Percentiles rank a stretch among this genome's conserved stretches.
Evolutionary conservation across 2,113 vertebrate species (phyloP).

Genomic region (Centropristis striata): DNA sequence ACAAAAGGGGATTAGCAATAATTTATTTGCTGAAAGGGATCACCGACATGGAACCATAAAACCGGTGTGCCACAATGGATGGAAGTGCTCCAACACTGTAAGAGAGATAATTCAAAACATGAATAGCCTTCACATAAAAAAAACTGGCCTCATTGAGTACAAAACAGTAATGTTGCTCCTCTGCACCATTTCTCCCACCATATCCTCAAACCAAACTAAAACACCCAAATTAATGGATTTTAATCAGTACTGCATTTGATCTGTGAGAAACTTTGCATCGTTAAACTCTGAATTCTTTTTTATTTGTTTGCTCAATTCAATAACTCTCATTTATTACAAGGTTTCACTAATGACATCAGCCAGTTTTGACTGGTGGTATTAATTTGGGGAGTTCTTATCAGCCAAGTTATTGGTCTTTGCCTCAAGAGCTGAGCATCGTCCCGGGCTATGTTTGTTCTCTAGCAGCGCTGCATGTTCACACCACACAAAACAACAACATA

Average conservation of each 20-base stretch:
- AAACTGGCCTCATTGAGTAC: constrained; percentile 23
- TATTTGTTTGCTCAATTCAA: constrained; percentile 27
- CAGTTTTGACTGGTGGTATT: constrained; percentile 3
- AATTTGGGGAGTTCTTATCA: constrained; percentile 20
- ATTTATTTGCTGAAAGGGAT: constrained; percentile 28
- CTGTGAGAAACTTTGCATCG: constrained; percentile 34
- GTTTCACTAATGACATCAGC: constrained; percentile 18
- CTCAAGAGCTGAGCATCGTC: constrained; percentile 3
- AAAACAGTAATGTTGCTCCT: constrained; percentile 33
- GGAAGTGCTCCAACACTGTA: constrained; percentile 29
- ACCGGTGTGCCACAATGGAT: constrained; percentile 34
- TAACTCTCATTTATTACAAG: constrained; percentile 1
- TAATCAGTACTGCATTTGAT: constrained; percentile 49
- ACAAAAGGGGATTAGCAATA: constrained; percentile 1
- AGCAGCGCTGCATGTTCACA: neutral
- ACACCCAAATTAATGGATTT: constrained; percentile 37
- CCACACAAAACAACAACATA: neutral
- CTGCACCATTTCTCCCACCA: constrained; percentile 8
- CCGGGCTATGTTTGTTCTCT: neutral
- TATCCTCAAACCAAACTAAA: constrained; percentile 26
- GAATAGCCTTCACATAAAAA: constrained; percentile 30
- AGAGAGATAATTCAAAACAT: constrained; percentile 56
- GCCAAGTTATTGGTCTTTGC: constrained; percentile 13
- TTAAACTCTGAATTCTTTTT: constrained; percentile 9
- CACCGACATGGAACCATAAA: constrained; percentile 40